Conservation (phyloP, 2,888 invertebrate genomes). For the Congeria kusceri region DNA sequence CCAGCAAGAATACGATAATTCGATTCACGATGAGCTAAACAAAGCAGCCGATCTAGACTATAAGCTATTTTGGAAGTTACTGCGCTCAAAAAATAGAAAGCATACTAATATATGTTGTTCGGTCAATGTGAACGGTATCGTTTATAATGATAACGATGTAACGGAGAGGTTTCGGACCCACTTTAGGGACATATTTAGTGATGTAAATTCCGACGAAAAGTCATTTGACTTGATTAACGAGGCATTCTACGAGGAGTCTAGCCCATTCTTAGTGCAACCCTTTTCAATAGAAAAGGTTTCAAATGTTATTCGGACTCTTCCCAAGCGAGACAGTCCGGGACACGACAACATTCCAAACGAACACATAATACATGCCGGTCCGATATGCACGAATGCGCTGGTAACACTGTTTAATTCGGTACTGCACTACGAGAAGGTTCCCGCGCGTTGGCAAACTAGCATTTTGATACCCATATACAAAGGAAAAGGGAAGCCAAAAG, state of each 20-base stretch:
- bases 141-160: neutral
- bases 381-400: neutral
- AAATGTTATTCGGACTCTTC: neutral
- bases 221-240: too few relatives aligned
- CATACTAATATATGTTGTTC: conserved; percentile 1
- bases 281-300: conserved; percentile 15
- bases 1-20: neutral
- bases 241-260: too few relatives aligned
- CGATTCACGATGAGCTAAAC: conserved; percentile 27
- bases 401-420: conserved; percentile 8
- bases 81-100: neutral
- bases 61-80: conserved; percentile 26
- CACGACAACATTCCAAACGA: conserved; percentile 18
- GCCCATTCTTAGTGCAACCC: too few relatives aligned
- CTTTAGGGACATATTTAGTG: conserved; percentile 17
- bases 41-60: conserved; percentile 19
- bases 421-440: conserved; percentile 8
- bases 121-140: neutral
- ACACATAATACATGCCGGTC: conserved; percentile 28
- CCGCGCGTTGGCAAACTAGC: conserved; percentile 23
- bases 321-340: conserved; percentile 20
- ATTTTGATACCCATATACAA: conserved; percentile 33
- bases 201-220: neutral
- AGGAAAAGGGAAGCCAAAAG: conserved; percentile 34
- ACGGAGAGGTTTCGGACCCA: conserved; percentile 8